These are phyloP conservation scores for Scartelaos histophorus DNA, from an alignment of 2,113 vertebrate genomes.

Conservation along the genomic window DNA sequence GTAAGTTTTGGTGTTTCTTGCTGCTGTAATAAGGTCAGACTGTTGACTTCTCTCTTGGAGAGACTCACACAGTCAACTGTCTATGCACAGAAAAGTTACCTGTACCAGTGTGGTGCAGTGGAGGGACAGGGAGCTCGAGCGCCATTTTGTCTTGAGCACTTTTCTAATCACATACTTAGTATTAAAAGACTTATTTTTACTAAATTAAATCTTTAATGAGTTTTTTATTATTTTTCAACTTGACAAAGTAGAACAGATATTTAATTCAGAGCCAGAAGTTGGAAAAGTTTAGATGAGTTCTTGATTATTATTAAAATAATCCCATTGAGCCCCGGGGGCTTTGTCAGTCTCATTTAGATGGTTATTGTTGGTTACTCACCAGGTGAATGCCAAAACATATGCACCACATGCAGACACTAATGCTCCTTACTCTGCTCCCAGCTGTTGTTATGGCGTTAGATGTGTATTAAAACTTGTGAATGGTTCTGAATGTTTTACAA, in stretches of 20 bases:
- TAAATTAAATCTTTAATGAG: background rate
- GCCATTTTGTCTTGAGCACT: too few species aligned
- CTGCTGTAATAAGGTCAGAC: too few species aligned
- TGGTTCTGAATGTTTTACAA: background rate
- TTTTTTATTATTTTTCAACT: background rate
- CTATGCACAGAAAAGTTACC: too few species aligned
- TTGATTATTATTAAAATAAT: background rate
- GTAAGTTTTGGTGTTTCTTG: too few species aligned
- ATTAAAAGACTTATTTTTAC: background rate
- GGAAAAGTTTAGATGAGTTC: background rate
- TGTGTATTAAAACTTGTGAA: background rate
- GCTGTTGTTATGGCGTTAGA: background rate
- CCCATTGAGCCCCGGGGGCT: background rate
- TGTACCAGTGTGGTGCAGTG: too few species aligned
- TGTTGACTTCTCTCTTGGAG: too few species aligned
- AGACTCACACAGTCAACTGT: too few species aligned
- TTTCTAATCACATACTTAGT: background rate
- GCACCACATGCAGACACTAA: background rate
- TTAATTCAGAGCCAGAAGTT: background rate
- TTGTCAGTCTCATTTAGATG: background rate
- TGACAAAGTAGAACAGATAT: background rate
- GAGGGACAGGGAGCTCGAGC: too few species aligned
- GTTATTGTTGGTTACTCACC: background rate
- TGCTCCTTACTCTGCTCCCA: background rate
- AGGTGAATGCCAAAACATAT: background rate